Evolutionary conservation across 2,888 invertebrate genomes (phyloP), one percentile per base, ranked within the genome.

Genomic region (Seira ritae): DNA sequence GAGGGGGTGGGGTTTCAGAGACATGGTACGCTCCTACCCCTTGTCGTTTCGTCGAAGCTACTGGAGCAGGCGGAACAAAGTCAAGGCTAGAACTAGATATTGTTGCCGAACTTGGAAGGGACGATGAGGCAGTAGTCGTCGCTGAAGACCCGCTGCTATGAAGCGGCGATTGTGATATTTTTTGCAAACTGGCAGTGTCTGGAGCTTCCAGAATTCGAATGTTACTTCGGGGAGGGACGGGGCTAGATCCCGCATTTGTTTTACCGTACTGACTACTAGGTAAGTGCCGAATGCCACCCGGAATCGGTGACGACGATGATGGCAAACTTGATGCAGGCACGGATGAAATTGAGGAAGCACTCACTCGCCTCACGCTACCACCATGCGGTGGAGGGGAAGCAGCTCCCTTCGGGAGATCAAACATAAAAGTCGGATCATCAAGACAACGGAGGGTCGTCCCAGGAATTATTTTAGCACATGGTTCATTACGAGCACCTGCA

Each of bases 361-460:
- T 75, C 19, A 68, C 50, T 31, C 75, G 46, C 31, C 75, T n/a
- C 17, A 75, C 22, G 37, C 72, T 46, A 2, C 70, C 70, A 72
- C 65, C 60, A 0, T 24, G n/a, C 66, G 42, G 80, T 17, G 62
- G 76, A 17, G 80, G 84, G 20, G 80, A 80, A 4, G 77, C 79
- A 1, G 80, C 31, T 66, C 89, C 89, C 78, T 90, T 91, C 62
- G 90, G 87, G 50, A 87, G 90, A 66, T 92, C 92, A 89, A 91
- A 92, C 87, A 92, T 92, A 89, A 92, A 92, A 19, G 91, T 90
- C 75, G 93, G 93, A 90, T 93, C 93, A 78, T 93, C 93, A 67
- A 93, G 90, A 89, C 92, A 92, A 86, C 91, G 91, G 19, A 92
- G 90, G 85, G 92, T 92, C 77, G 92, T 92, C 74, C 92, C 92